Base-by-base conservation (phyloP, 37 sponge, comb jelly and placozoan species). In the Axinella damicornis region DNA sequence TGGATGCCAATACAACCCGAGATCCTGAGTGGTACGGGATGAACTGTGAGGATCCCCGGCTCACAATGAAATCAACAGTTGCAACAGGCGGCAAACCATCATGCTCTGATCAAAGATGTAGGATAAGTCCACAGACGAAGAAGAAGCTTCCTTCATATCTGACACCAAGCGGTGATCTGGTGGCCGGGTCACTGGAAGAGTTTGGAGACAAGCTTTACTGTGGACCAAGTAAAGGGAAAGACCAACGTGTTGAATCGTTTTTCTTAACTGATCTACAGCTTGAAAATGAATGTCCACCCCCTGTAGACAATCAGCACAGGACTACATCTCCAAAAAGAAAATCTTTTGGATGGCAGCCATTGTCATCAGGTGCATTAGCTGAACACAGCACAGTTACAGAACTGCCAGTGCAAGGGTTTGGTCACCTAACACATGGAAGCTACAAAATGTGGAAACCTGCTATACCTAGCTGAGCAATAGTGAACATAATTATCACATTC, bases 401-500 rank as follows among this genome's bases (percentile, higher is more conserved):
- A 38, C 36, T 64, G 55, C 65, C 84, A 22, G 53, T 83, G 11
- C 16, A 41, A n/a, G 65, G 74, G 30, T 21, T 52, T 65, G 75
- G 84, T 41, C 65, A 68, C 0, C 37, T 63, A 35, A 56, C 64
- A 31, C 74, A 63, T 32, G 74, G 84, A 6, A 28, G 53, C 4
- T 73, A 83, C 54, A 61, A 16, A 25, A 53, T 83, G 75, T 83
- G 84, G 84, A 73, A 33, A 55, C 84, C 84, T 28, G 28, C 24
- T 65, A n/a, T n/a, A n/a, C n/a, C n/a, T 15, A 76, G 77, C 20
- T 14, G 58, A 20, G 58, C n/a, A n/a, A n/a, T n/a, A n/a, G n/a
- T n/a, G n/a, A n/a, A n/a, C n/a, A n/a, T n/a, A n/a, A n/a, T n/a
- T n/a, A n/a, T n/a, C n/a, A n/a, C n/a, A n/a, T n/a, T n/a, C n/a